Evolutionary conservation across 2,797 vertebrate genomes (phyloP), one percentile per base, ranked within the genome.

Genomic region (Megalops cyprinoides): DNA sequence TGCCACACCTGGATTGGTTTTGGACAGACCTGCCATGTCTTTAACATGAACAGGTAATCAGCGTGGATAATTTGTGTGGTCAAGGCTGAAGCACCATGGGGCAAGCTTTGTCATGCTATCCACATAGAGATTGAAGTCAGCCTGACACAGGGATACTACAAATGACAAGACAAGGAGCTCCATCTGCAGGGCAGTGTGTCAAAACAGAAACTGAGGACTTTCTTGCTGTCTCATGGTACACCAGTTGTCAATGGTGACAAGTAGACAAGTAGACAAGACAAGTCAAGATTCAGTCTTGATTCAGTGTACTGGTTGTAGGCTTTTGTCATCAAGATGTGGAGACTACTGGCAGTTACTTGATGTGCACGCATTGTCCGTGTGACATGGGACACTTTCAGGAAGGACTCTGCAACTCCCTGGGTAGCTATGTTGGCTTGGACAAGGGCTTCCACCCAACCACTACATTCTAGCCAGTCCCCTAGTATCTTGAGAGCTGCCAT

Each of bases 401-500:
- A 48, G 18, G 74, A 46, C 14, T 75, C 74, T 12, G 37, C 74
- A 23, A 48, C 31, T 44, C 74, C 74, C 23, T 3, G 18, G 5
- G 42, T 75, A n/a, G 44, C 44, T 37, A 75, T 48, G 12, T 31
- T 39, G 25, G 74, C 42, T 46, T 25, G 23, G 18, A n/a, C n/a
- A 20, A 75, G 23, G 44, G 44, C 74, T n/a, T 46, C n/a, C 28
- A 31, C 28, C 74, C 74, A 75, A 9, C 31, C 8, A 2, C 71
- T 74, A 31, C 39, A 39, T 34, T 74, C 71, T 23, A 74, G n/a
- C 71, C 71, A 74, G 18, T 49, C 20, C 44, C 74, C 74, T 48
- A 75, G 31, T 14, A 75, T 48, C 31, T 75, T 75, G 42, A 37
- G 44, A 46, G 18, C 74, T 49, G 74, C 42, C 74, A 75, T 75